These are phyloP conservation scores for Mobula hypostoma DNA, from an alignment of 2,113 vertebrate genomes.

Conservation along the genomic window DNA sequence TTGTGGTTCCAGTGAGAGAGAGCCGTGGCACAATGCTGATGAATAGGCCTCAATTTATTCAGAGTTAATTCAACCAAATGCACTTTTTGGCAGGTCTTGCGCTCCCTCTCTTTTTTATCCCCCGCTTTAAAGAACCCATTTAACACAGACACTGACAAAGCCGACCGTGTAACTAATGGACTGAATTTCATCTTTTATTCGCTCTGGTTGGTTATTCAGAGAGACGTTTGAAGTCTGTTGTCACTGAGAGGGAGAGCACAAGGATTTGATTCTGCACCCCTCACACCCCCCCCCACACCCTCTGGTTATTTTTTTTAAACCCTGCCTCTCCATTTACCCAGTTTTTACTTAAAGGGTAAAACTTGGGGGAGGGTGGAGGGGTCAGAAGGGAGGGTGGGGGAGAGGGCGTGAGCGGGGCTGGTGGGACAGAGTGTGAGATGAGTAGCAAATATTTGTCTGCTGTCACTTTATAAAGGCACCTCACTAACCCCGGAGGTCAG, in stretches of 20 bases:
- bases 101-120: background rate
- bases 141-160: background rate
- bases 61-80: constrained; percentile 32
- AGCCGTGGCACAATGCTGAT: background rate
- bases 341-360: constrained; percentile 49
- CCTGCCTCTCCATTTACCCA: constrained; percentile 60
- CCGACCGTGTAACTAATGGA: constrained; percentile 12
- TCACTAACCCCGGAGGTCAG: constrained; percentile 67
- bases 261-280: background rate
- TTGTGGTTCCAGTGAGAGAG: background rate
- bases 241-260: constrained; percentile 42
- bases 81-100: background rate
- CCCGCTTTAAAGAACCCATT: constrained; percentile 16
- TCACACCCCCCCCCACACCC: background rate
- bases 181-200: constrained; percentile 43
- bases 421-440: background rate
- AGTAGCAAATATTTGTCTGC: constrained; percentile 50
- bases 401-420: constrained; percentile 35
- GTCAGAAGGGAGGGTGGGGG: background rate
- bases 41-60: constrained; percentile 33
- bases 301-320: constrained; percentile 44
- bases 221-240: constrained; percentile 49
- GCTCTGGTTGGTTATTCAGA: constrained; percentile 45
- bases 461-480: constrained; percentile 65
- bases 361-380: constrained; percentile 43